These are phyloP conservation scores for Lucilia sericata DNA, from an alignment of 1,140 invertebrate genomes.

Conservation along the genomic window DNA sequence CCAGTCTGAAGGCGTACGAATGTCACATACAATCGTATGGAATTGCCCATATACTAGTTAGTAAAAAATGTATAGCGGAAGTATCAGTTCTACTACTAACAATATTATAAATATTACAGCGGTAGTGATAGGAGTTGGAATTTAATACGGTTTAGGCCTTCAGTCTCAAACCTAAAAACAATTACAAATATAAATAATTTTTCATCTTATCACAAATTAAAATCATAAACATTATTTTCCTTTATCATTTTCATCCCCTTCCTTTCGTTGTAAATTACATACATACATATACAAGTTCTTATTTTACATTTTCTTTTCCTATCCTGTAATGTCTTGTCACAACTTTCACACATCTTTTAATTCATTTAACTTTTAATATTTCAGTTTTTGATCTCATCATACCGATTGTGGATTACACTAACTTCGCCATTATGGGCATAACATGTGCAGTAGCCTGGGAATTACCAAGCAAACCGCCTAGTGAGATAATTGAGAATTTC, in stretches of 20 bases:
- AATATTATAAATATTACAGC: too few species aligned
- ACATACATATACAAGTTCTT: too few species aligned
- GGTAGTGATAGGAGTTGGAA: too few species aligned
- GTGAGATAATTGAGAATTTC: conserved; percentile 63
- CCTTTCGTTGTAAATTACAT: background rate
- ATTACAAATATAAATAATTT: too few species aligned
- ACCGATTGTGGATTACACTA: conserved; percentile 64
- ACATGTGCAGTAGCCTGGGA: conserved; percentile 82
- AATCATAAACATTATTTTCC: background rate
- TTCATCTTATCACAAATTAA: background rate
- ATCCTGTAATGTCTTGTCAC: background rate
- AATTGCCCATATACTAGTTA: too few species aligned
- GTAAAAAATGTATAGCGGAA: too few species aligned
- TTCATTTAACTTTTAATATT: conserved; percentile 28
- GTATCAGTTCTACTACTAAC: too few species aligned
- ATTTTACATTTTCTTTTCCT: background rate
- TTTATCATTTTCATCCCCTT: background rate
- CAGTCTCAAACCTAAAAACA: too few species aligned
- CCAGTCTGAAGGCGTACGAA: too few species aligned
- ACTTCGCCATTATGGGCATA: conserved; percentile 74
- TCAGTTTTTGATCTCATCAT: conserved; percentile 65
- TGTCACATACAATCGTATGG: too few species aligned
- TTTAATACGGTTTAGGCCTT: too few species aligned
- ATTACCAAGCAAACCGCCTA: conserved; percentile 74
- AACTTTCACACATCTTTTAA: conserved; percentile 12